Evolutionary conservation across 1,140 invertebrate genomes (phyloP).

Genomic region (Drosophila chauvacae): DNA sequence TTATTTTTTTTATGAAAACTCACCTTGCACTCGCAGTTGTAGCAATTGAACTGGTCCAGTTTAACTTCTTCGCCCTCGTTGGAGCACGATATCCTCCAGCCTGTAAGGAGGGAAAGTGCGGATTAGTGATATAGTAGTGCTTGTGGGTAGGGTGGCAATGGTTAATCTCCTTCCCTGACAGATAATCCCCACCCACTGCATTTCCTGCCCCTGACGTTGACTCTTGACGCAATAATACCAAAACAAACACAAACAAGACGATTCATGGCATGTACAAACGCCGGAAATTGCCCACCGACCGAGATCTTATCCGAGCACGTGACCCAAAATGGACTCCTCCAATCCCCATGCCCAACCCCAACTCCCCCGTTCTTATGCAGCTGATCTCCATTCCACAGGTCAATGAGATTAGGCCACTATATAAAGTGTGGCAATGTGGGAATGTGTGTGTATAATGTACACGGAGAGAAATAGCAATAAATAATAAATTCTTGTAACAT

Average conservation of each 20-base stretch:
- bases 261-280: conserved; percentile 75
- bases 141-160: too few relatives aligned
- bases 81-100: conserved; percentile 71
- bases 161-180: conserved; percentile 31
- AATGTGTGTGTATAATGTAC: conserved; percentile 23
- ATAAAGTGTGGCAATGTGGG: conserved; percentile 24
- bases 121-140: conserved; percentile 19
- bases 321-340: conserved; percentile 56
- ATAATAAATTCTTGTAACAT: background rate
- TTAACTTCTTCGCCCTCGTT: conserved; percentile 78
- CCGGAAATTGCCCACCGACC: conserved; percentile 79
- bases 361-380: conserved; percentile 12
- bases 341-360: background rate
- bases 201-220: conserved; percentile 53
- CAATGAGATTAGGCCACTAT: conserved; percentile 67
- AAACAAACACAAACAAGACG: conserved; percentile 63
- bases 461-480: background rate
- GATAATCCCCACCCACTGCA: conserved; percentile 24
- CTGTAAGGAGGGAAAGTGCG: conserved; percentile 42
- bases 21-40: conserved; percentile 78
- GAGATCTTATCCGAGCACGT: conserved; percentile 79
- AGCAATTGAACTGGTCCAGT: conserved; percentile 71
- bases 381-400: conserved; percentile 48
- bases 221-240: conserved; percentile 56
- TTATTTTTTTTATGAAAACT: conserved; percentile 18